Evolutionary conservation across 35 echinoderm and acorn worm species (phyloP).

Genomic region (Strongylocentrotus purpuratus): DNA sequence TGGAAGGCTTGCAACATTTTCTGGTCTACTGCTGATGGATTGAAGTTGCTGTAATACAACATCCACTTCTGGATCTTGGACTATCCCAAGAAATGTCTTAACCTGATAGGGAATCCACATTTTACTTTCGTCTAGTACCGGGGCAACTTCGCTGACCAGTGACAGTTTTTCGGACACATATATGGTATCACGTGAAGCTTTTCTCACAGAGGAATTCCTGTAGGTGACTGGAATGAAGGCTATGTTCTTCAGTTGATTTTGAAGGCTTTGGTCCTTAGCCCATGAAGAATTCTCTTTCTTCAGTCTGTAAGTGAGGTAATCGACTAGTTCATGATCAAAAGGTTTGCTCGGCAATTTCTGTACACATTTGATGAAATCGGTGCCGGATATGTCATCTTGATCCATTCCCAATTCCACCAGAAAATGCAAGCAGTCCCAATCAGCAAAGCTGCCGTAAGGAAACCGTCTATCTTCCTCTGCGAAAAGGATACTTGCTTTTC

Average conservation of each 20-base stretch:
- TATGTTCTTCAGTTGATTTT: neutral
- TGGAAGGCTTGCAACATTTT: neutral
- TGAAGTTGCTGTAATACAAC: neutral
- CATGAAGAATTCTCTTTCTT: neutral
- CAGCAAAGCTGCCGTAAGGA: conserved; percentile 37
- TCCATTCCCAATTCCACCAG: conserved; percentile 65
- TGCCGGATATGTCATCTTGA: conserved; percentile 27
- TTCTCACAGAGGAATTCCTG: neutral
- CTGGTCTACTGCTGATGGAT: neutral
- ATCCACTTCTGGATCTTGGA: neutral
- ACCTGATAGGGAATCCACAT: neutral
- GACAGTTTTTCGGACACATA: neutral
- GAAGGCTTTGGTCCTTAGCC: neutral
- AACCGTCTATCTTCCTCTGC: conserved; percentile 45
- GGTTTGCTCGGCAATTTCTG: neutral
- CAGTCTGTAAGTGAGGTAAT: neutral
- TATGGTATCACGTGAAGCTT: conserved; percentile 1
- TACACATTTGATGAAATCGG: conserved; percentile 59
- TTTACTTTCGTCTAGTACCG: neutral
- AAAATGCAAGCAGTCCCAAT: neutral
- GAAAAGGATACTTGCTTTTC: conserved; percentile 37
- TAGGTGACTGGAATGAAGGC: conserved; percentile 6
- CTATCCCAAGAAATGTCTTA: neutral
- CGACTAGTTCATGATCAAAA: neutral
- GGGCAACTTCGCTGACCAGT: conserved; percentile 9